These are phyloP conservation scores for Vesta saturnalis DNA, from an alignment of 2,888 invertebrate species.

Conservation along the genomic window DNA sequence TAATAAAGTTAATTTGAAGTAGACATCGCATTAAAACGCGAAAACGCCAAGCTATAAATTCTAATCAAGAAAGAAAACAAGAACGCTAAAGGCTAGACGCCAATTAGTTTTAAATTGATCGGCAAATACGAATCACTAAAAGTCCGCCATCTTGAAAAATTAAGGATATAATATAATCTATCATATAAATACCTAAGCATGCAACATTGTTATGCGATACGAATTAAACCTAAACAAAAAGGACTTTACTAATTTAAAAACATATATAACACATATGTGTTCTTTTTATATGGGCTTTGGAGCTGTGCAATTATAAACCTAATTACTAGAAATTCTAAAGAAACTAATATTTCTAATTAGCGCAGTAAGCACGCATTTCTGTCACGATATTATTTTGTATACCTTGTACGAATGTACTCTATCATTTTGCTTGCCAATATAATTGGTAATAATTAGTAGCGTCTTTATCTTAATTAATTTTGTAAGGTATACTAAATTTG, in stretches of 20 bases:
- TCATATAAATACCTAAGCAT: too few species aligned
- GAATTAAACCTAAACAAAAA: not conserved
- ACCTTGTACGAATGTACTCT: not conserved
- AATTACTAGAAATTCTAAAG: conserved; percentile 36
- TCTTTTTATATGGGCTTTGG: not conserved
- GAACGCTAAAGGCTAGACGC: conserved; percentile 50
- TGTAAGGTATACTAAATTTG: not conserved
- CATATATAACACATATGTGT: not conserved
- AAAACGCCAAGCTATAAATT: conserved; percentile 52
- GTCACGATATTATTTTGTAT: conserved; percentile 28
- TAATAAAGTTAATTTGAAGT: conserved; percentile 55
- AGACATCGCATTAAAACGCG: conserved; percentile 53
- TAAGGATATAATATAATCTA: too few species aligned
- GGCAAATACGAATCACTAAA: conserved; percentile 43
- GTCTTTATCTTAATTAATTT: not conserved
- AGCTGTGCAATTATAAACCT: conserved; percentile 2
- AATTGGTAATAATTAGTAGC: conserved; percentile 1
- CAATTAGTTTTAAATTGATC: conserved; percentile 54
- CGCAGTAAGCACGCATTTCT: conserved; percentile 29
- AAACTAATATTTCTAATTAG: conserved; percentile 41
- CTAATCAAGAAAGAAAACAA: conserved; percentile 52
- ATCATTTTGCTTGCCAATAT: not conserved
- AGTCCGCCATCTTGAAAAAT: conserved; percentile 39
- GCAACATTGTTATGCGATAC: conserved; percentile 5
- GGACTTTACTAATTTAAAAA: conserved; percentile 2